These are phyloP conservation scores for Diaprepes abbreviatus DNA, from an alignment of 2,888 invertebrate genomes.

Conservation along the genomic window DNA sequence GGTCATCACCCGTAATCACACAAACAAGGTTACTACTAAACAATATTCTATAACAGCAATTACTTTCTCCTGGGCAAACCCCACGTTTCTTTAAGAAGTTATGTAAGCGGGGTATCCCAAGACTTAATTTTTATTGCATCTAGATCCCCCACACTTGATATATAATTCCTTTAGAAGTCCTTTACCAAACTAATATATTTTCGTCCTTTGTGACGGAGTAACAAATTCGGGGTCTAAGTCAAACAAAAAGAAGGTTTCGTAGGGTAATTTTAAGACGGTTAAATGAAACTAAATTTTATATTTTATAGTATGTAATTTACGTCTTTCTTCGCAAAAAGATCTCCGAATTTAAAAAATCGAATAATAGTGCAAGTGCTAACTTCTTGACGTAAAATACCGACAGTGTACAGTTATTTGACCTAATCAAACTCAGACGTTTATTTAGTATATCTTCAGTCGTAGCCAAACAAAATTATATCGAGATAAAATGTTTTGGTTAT, in stretches of 20 bases:
- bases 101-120: constrained; percentile 48
- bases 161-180: constrained; percentile 31
- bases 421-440: constrained; percentile 13
- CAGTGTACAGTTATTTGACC: constrained; percentile 46
- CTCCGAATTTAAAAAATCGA: not conserved
- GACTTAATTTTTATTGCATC: constrained; percentile 34
- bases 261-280: not conserved
- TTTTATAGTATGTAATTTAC: not conserved
- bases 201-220: not conserved
- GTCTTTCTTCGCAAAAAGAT: not conserved
- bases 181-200: constrained; percentile 12
- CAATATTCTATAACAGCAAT: constrained; percentile 35
- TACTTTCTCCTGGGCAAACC: constrained; percentile 50
- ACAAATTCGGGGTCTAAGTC: not conserved
- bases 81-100: constrained; percentile 39
- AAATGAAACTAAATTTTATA: not conserved
- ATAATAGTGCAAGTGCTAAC: constrained; percentile 40
- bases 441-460: constrained; percentile 14
- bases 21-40: constrained; percentile 39
- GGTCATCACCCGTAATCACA: not conserved
- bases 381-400: constrained; percentile 32
- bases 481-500: constrained; percentile 62
- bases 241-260: not conserved
- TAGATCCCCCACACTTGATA: constrained; percentile 40
- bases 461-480: not conserved